Percentiles rank a stretch among this genome's conserved stretches.
Evolutionary conservation across 1,140 invertebrate genomes (phyloP).

Genomic region (Drosophila cardini): DNA sequence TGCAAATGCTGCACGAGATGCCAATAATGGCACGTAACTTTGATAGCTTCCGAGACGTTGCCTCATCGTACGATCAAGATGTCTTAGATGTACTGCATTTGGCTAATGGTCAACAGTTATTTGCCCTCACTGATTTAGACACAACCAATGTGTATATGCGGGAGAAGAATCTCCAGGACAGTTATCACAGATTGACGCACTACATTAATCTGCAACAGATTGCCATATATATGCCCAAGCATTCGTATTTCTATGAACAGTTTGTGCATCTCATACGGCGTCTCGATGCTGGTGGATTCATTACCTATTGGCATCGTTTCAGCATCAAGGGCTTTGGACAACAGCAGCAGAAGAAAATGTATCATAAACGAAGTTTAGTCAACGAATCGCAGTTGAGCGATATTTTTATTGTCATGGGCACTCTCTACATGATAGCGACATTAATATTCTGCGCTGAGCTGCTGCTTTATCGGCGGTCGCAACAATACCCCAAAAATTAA

Average conservation of each 20-base stretch:
- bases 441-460: constrained; percentile 46
- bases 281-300: constrained; percentile 55
- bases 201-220: constrained; percentile 61
- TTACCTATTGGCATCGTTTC: constrained; percentile 47
- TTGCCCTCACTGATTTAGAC: constrained; percentile 58
- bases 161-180: neutral
- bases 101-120: constrained; percentile 14
- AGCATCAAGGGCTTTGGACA: constrained; percentile 33
- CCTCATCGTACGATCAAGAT: constrained; percentile 37
- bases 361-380: constrained; percentile 5
- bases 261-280: constrained; percentile 37
- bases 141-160: constrained; percentile 34
- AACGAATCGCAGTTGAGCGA: constrained; percentile 43
- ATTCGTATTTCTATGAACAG: constrained; percentile 55
- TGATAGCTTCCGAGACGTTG: constrained; percentile 25
- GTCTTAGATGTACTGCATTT: constrained; percentile 46
- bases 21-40: constrained; percentile 30
- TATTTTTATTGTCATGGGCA: constrained; percentile 45
- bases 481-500: neutral
- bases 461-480: neutral
- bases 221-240: constrained; percentile 72
- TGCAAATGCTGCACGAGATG: constrained; percentile 54
- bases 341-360: neutral
- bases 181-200: constrained; percentile 48
- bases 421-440: constrained; percentile 38